Evolutionary conservation across 1,140 invertebrate genomes (phyloP).

Genomic region (Drosophila pachea): DNA sequence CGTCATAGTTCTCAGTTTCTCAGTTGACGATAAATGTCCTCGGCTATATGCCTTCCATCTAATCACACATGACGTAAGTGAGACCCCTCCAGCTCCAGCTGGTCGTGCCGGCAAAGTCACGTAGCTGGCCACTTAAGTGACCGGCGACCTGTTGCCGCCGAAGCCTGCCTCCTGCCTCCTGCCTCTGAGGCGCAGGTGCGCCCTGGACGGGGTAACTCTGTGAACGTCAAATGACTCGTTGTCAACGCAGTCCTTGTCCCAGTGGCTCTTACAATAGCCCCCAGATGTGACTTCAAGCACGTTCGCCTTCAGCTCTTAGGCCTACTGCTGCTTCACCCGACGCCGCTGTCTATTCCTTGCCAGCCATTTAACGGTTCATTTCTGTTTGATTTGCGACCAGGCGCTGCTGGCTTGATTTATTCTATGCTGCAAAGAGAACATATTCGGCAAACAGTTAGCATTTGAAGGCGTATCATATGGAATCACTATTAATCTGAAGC

Average conservation of each 20-base stretch:
- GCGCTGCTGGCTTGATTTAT: slow-evolving; percentile 7
- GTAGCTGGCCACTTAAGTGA: slow-evolving; percentile 56
- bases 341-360: slow-evolving; percentile 14
- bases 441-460: slow-evolving; percentile 44
- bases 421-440: slow-evolving; percentile 35
- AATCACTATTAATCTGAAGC: not conserved
- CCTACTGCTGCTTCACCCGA: not conserved
- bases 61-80: slow-evolving; percentile 1
- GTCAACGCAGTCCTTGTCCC: slow-evolving; percentile 16
- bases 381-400: slow-evolving; percentile 43
- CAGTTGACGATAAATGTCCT: slow-evolving; percentile 2
- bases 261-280: slow-evolving; percentile 34
- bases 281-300: slow-evolving; percentile 52
- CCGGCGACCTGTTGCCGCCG: slow-evolving; percentile 56
- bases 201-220: slow-evolving; percentile 40
- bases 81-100: slow-evolving; percentile 31
- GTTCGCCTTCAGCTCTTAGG: slow-evolving; percentile 28
- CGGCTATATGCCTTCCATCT: slow-evolving; percentile 48
- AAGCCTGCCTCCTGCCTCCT: slow-evolving; percentile 4
- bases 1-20: slow-evolving; percentile 56
- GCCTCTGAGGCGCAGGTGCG: slow-evolving; percentile 39
- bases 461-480: slow-evolving; percentile 48
- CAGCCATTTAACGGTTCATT: slow-evolving; percentile 49
- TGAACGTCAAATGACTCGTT: not conserved
- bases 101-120: slow-evolving; percentile 67